These are phyloP conservation scores for Orgyia antiqua DNA, from an alignment of 2,888 invertebrate genomes.

Conservation along the genomic window DNA sequence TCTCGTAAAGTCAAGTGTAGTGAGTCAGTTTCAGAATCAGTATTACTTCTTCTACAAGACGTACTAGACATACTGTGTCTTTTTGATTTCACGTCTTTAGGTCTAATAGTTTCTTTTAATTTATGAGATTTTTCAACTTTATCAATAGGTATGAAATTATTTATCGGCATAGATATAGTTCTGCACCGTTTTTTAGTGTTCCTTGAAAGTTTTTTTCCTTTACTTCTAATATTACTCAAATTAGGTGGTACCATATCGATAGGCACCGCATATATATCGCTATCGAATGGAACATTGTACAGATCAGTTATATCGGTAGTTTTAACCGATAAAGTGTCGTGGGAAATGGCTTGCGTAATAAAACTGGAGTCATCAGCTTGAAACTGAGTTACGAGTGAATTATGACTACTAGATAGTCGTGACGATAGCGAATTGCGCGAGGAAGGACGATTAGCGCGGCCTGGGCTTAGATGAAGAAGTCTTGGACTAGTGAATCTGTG, in stretches of 20 bases:
- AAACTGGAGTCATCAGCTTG: constrained; percentile 91
- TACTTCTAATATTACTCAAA: constrained; percentile 47
- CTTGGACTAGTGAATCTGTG: constrained; percentile 66
- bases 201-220: constrained; percentile 58
- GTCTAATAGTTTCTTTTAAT: constrained; percentile 44
- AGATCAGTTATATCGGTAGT: constrained; percentile 89
- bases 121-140: constrained; percentile 45
- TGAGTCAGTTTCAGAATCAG: constrained; percentile 80
- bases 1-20: constrained; percentile 91
- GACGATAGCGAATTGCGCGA: constrained; percentile 88
- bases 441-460: constrained; percentile 81
- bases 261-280: constrained; percentile 92
- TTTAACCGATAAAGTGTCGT: constrained; percentile 84
- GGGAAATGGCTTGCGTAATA: constrained; percentile 93
- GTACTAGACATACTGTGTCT: constrained; percentile 84
- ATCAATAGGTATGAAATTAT: constrained; percentile 32
- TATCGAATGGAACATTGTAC: constrained; percentile 93
- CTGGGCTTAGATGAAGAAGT: constrained; percentile 79
- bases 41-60: constrained; percentile 72
- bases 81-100: constrained; percentile 73
- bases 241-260: constrained; percentile 86
- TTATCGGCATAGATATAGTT: constrained; percentile 46
- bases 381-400: constrained; percentile 86
- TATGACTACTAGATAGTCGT: constrained; percentile 90
- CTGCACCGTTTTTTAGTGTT: constrained; percentile 59